Percentiles rank a stretch among this genome's conserved stretches.
These are phyloP conservation scores for Drosophila meridiana DNA, from an alignment of 2,888 invertebrate species.

Conservation along the genomic window DNA sequence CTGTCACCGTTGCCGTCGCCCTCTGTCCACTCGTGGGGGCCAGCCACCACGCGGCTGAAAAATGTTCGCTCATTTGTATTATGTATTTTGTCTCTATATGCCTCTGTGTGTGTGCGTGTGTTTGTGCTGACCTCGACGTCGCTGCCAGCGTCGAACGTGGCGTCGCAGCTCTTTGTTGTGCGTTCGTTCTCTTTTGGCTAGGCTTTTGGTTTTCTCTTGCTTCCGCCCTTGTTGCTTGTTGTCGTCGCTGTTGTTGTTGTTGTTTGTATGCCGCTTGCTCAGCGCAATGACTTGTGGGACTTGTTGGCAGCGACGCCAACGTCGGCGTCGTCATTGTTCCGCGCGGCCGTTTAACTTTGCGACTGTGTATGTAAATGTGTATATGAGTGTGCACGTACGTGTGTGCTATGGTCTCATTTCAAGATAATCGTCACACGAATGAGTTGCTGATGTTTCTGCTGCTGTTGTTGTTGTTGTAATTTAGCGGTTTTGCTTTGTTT, in stretches of 20 bases:
- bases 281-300: constrained; percentile 70
- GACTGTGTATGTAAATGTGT: constrained; percentile 34
- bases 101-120: constrained; percentile 29
- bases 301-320: constrained; percentile 48
- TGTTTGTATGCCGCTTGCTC: constrained; percentile 41
- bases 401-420: constrained; percentile 76
- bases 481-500: constrained; percentile 70
- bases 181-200: constrained; percentile 57
- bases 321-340: constrained; percentile 70
- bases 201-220: constrained; percentile 63
- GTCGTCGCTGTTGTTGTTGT: constrained; percentile 12
- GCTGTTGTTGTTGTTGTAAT: constrained; percentile 57
- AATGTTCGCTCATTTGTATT: constrained; percentile 67
- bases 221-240: constrained; percentile 70
- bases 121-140: constrained; percentile 50
- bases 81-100: constrained; percentile 57
- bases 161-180: constrained; percentile 55
- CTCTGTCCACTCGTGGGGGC: constrained; percentile 31
- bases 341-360: constrained; percentile 77
- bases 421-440: constrained; percentile 78
- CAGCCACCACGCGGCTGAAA: constrained; percentile 53
- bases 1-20: background rate
- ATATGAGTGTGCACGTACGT: constrained; percentile 28
- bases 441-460: constrained; percentile 61
- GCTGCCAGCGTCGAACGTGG: constrained; percentile 46